These are phyloP conservation scores for Drosophila sp. DNA, from an alignment of 1,140 invertebrate genomes.

Conservation along the genomic window DNA sequence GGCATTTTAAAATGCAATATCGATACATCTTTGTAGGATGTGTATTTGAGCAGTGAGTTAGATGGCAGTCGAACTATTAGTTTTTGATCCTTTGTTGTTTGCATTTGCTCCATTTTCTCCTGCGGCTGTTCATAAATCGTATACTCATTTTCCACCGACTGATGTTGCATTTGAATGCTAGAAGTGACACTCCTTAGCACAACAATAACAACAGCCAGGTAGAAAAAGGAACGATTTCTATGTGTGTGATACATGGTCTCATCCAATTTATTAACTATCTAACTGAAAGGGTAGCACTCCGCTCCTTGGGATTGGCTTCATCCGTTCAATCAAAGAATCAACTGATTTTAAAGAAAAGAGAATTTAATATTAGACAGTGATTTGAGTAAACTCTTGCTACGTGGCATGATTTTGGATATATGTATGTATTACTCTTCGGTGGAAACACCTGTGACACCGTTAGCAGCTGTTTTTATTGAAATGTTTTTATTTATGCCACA, in stretches of 20 bases:
- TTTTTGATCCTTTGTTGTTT: conserved; percentile 64
- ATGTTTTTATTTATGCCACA: neutral
- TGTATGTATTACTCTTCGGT: too few relatives aligned
- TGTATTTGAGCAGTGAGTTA: conserved; percentile 79
- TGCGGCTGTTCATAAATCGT: conserved; percentile 44
- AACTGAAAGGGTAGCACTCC: neutral
- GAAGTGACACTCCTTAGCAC: conserved; percentile 29
- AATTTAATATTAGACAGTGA: too few relatives aligned
- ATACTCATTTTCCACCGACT: conserved; percentile 47
- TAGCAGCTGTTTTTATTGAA: neutral
- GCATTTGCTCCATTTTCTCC: conserved; percentile 59
- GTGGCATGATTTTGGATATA: too few relatives aligned
- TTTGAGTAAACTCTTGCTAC: too few relatives aligned
- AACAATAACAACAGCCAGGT: neutral
- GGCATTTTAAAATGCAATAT: conserved; percentile 80
- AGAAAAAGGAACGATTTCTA: neutral
- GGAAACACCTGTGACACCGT: too few relatives aligned
- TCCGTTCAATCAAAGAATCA: neutral
- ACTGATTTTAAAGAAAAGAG: neutral
- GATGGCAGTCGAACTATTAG: conserved; percentile 76
- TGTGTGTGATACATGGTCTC: neutral
- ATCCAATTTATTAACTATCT: conserved; percentile 11
- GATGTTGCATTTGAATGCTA: conserved; percentile 56
- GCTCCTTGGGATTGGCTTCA: neutral
- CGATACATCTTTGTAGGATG: conserved; percentile 80